Evolutionary conservation across 53 echinoderm and acorn worm genomes (phyloP).

Genomic region (Luidia sarsii): DNA sequence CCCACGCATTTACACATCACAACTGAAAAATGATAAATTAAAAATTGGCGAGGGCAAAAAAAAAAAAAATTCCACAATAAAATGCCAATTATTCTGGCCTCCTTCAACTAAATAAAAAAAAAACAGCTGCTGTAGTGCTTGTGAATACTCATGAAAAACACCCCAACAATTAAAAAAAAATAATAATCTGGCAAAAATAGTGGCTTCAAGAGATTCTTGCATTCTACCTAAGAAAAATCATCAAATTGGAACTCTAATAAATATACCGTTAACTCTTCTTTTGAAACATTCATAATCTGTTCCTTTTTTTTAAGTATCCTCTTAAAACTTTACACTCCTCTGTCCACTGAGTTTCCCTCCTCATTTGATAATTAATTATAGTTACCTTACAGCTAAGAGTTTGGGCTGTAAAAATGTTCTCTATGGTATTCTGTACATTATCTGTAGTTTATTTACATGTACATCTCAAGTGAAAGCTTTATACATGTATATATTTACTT

Average conservation of each 20-base stretch:
- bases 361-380: constrained; percentile 14
- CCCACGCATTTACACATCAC: too few relatives aligned
- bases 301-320: constrained; percentile 4
- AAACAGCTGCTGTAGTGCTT: constrained; percentile 43
- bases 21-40: too few relatives aligned
- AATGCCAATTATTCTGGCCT: too few relatives aligned
- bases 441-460: constrained; percentile 38
- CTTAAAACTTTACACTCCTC: constrained; percentile 45
- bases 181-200: constrained; percentile 35
- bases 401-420: constrained; percentile 41
- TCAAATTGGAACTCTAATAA: constrained; percentile 48
- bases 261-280: constrained; percentile 42
- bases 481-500: constrained; percentile 35
- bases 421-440: constrained; percentile 43
- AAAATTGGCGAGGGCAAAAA: too few relatives aligned
- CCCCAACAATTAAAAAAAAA: background rate
- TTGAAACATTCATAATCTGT: constrained; percentile 24
- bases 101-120: constrained; percentile 36
- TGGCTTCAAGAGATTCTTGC: constrained; percentile 29
- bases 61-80: too few relatives aligned
- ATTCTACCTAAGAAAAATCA: constrained; percentile 48
- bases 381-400: constrained; percentile 44
- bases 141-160: background rate
- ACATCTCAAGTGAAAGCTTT: constrained; percentile 41
- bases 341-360: constrained; percentile 9